Percentiles rank a stretch among this genome's conserved stretches.
phyloP scores from a whole-genome alignment of 2,888 invertebrate species.

The Ectemnius lituratus region DNA sequence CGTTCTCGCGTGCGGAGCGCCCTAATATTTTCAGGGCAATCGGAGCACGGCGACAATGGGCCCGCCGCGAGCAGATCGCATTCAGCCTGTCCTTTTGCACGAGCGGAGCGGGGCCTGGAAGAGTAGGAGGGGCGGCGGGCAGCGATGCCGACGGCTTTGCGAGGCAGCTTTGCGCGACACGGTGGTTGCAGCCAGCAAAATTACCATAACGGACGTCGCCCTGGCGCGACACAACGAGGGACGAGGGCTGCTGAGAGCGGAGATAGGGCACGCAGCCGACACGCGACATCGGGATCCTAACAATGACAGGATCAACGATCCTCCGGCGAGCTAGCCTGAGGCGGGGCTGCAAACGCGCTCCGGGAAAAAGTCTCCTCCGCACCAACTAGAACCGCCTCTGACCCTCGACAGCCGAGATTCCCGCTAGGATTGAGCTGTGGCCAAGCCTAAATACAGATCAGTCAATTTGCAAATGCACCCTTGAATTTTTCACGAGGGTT shows the following conservation, averaged over 20 bases:
- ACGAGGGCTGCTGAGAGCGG: constrained; percentile 14
- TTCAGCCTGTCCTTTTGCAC: constrained; percentile 49
- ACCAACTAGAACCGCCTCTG: neutral
- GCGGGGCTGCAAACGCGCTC: constrained; percentile 32
- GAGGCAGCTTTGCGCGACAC: constrained; percentile 27
- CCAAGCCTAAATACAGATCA: constrained; percentile 45
- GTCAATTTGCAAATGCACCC: constrained; percentile 49
- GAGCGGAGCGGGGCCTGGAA: constrained; percentile 1
- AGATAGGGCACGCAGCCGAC: constrained; percentile 59
- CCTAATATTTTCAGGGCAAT: constrained; percentile 25
- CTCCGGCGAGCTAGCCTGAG: constrained; percentile 21
- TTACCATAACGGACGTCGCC: constrained; percentile 61
- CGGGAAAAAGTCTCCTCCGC: constrained; percentile 27
- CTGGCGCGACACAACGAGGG: constrained; percentile 12
- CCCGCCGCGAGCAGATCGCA: constrained; percentile 21
- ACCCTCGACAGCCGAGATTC: neutral
- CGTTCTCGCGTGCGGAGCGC: neutral
- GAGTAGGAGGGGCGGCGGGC: too few relatives aligned
- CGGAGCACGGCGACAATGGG: constrained; percentile 26
- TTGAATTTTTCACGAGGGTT: constrained; percentile 45
- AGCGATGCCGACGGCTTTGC: constrained; percentile 35
- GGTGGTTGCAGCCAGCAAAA: constrained; percentile 50
- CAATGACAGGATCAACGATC: constrained; percentile 52
- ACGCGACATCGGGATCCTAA: constrained; percentile 58
- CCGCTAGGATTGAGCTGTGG: constrained; percentile 10